Evolutionary conservation across 35 echinoderm and acorn worm genomes (phyloP).

Genomic region (Stichopus chloronotus): DNA sequence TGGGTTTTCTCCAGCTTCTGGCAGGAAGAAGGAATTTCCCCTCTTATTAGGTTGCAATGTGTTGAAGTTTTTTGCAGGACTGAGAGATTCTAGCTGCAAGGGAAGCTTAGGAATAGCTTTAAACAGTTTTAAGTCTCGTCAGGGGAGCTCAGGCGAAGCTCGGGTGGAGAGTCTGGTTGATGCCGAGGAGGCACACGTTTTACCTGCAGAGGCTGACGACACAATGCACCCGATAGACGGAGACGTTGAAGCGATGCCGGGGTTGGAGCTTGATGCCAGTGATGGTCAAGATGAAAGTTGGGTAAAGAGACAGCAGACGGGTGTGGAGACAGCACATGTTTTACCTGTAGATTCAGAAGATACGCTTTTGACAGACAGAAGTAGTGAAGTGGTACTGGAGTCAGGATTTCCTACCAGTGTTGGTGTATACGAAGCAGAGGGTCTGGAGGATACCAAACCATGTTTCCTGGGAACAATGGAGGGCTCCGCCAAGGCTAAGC

Average conservation of each 20-base stretch:
- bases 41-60: conserved; percentile 53
- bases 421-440: too few species aligned
- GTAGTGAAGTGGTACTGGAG: too few species aligned
- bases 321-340: background rate
- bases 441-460: too few species aligned
- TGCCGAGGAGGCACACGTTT: background rate
- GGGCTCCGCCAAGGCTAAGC: too few species aligned
- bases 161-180: background rate
- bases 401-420: too few species aligned
- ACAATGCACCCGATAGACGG: background rate
- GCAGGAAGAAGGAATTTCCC: conserved; percentile 31
- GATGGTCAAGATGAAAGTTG: too few species aligned
- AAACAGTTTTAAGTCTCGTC: background rate
- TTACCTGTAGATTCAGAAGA: too few species aligned
- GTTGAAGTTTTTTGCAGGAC: background rate
- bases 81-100: background rate
- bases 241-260: background rate
- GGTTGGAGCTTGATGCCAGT: background rate
- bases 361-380: too few species aligned
- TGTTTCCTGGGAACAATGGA: too few species aligned
- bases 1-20: background rate
- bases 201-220: background rate
- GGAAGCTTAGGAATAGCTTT: conserved; percentile 22
- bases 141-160: background rate
- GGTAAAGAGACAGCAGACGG: too few species aligned